These are phyloP conservation scores for Tigriopus japonicus DNA, from an alignment of 1,140 invertebrate genomes.

Conservation along the genomic window DNA sequence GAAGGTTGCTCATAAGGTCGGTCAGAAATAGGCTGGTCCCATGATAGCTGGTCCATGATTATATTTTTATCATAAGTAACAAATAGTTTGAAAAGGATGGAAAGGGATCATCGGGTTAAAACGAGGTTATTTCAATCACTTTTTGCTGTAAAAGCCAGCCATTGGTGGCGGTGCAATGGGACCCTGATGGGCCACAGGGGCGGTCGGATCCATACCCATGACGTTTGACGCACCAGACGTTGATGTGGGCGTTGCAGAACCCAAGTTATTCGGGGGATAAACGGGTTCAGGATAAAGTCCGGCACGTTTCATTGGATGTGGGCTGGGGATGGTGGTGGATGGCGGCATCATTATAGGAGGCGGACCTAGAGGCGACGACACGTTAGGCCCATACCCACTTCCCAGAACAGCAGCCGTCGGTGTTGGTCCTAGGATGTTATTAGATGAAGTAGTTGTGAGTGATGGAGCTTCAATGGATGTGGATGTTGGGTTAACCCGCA, in stretches of 20 bases:
- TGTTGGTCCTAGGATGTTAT: too few relatives aligned
- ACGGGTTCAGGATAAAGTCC: background rate
- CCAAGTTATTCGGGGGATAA: background rate
- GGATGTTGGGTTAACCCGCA: too few relatives aligned
- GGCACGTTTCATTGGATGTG: background rate
- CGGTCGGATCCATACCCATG: constrained; percentile 32
- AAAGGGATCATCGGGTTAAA: background rate
- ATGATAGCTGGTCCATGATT: too few relatives aligned
- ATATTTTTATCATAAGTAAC: background rate
- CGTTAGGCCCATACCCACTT: too few relatives aligned
- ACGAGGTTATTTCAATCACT: too few relatives aligned
- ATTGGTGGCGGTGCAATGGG: constrained; percentile 33
- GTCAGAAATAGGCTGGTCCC: background rate
- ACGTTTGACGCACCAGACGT: background rate
- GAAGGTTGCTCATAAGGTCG: background rate
- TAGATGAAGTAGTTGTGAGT: too few relatives aligned
- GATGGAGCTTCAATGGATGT: too few relatives aligned
- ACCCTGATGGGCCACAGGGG: constrained; percentile 25
- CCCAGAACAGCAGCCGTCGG: too few relatives aligned
- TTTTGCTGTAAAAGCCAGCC: constrained; percentile 21
- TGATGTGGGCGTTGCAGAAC: background rate
- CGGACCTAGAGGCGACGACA: background rate
- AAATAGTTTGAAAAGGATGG: background rate
- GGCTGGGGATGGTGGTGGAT: constrained; percentile 1
- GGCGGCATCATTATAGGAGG: constrained; percentile 9